Percentiles rank a stretch among this genome's conserved stretches.
These are phyloP conservation scores for Tympanoctomys barrerae DNA, from an alignment of 2,797 vertebrate genomes.

Conservation along the genomic window DNA sequence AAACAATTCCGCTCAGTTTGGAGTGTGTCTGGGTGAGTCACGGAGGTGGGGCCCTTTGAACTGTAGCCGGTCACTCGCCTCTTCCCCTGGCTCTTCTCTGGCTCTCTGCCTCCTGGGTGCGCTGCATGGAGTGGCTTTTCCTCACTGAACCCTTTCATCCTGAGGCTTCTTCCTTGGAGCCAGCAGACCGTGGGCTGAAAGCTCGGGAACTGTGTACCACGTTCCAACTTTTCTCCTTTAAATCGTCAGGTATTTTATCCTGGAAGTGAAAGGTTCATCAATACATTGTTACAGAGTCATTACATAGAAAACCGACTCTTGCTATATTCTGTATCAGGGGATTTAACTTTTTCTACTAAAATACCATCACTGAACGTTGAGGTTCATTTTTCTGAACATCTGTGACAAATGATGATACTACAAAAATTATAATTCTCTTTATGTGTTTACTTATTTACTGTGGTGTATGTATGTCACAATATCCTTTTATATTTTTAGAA, in stretches of 20 bases:
- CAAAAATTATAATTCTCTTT: neutral
- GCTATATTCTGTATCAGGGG: neutral
- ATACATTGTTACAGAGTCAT: neutral
- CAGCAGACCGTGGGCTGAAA: neutral
- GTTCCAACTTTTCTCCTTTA: neutral
- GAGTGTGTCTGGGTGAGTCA: neutral
- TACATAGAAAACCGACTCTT: neutral
- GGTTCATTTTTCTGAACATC: neutral
- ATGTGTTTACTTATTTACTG: neutral
- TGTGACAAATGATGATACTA: neutral
- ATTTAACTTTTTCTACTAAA: neutral
- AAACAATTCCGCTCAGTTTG: neutral
- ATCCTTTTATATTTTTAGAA: conserved; percentile 33
- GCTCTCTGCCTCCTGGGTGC: neutral
- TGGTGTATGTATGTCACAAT: neutral
- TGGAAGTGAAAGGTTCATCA: neutral
- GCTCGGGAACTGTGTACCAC: neutral
- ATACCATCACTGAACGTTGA: neutral
- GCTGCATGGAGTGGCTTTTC: neutral
- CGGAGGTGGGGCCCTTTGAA: too few relatives aligned
- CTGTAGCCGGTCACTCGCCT: too few relatives aligned
- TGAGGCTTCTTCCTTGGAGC: neutral
- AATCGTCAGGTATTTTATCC: neutral
- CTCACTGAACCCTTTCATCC: neutral
- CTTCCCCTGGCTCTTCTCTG: neutral